Percentiles rank a stretch among this genome's conserved stretches.
These are phyloP conservation scores for Cantharis flavilabris DNA, from an alignment of 2,888 invertebrate genomes.

Conservation along the genomic window DNA sequence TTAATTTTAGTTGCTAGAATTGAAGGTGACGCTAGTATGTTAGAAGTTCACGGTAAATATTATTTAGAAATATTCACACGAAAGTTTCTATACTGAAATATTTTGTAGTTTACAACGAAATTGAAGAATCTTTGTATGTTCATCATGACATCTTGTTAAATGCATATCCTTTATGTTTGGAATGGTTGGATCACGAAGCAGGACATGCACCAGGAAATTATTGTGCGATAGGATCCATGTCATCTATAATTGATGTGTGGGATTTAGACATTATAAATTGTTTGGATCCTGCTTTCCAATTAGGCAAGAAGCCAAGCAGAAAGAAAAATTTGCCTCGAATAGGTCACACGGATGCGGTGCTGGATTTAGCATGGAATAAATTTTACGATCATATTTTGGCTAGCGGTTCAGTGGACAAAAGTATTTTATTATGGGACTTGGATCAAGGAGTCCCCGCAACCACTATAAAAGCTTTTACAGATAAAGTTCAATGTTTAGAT, in stretches of 20 bases:
- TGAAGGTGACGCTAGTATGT: constrained; percentile 80
- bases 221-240: constrained; percentile 88
- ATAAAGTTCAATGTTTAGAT: constrained; percentile 81
- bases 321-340: constrained; percentile 70
- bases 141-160: constrained; percentile 93
- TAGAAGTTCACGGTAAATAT: constrained; percentile 81
- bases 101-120: constrained; percentile 81
- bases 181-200: constrained; percentile 91
- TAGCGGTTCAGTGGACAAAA: constrained; percentile 90
- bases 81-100: not conserved
- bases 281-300: constrained; percentile 82
- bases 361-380: constrained; percentile 90
- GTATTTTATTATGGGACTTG: constrained; percentile 90
- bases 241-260: constrained; percentile 94
- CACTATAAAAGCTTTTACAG: constrained; percentile 72
- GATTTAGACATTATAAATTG: constrained; percentile 93
- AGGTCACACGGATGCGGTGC: constrained; percentile 89
- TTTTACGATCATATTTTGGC: constrained; percentile 82
- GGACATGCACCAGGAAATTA: constrained; percentile 78
- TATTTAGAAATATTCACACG: not conserved
- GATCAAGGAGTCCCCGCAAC: constrained; percentile 78
- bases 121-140: constrained; percentile 86
- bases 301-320: constrained; percentile 75
- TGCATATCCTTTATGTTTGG: constrained; percentile 88
- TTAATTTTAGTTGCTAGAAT: constrained; percentile 85